These are phyloP conservation scores for Oscheius sp. DNA, from an alignment of 2,888 invertebrate species.

Conservation along the genomic window DNA sequence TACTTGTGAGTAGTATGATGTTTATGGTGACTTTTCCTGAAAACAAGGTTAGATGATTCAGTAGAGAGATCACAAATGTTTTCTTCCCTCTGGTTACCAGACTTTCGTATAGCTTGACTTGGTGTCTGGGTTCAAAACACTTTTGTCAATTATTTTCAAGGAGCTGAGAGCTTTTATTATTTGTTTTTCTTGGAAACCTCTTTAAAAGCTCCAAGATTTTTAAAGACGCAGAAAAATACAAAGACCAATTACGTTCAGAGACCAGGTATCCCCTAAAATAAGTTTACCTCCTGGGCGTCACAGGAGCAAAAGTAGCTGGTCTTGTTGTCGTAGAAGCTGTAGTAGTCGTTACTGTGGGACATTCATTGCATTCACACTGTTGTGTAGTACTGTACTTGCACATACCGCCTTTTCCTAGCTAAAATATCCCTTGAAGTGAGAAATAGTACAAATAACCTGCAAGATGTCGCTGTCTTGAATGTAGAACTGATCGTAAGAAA, in stretches of 20 bases:
- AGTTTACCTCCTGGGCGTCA: slow-evolving; percentile 5
- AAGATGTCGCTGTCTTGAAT: slow-evolving; percentile 43
- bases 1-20: slow-evolving; percentile 29
- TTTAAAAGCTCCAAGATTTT: neutral
- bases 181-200: neutral
- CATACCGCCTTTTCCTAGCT: slow-evolving; percentile 49
- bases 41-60: slow-evolving; percentile 7
- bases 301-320: neutral
- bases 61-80: no score
- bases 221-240: no score
- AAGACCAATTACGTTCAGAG: no score
- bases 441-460: no score
- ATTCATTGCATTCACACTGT: slow-evolving; percentile 55
- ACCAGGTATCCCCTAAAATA: no score
- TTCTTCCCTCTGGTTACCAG: no score
- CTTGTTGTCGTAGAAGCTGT: slow-evolving; percentile 10
- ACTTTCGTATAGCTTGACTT: no score
- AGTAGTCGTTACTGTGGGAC: slow-evolving; percentile 41
- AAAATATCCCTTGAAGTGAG: neutral
- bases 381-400: slow-evolving; percentile 47
- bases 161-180: neutral
- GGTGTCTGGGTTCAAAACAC: no score
- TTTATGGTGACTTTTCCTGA: slow-evolving; percentile 26
- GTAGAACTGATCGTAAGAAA: slow-evolving; percentile 56
- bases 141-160: neutral